Evolutionary conservation across 2,888 invertebrate genomes (phyloP), one percentile per base, ranked within the genome.

Genomic region (Macaria liturata): DNA sequence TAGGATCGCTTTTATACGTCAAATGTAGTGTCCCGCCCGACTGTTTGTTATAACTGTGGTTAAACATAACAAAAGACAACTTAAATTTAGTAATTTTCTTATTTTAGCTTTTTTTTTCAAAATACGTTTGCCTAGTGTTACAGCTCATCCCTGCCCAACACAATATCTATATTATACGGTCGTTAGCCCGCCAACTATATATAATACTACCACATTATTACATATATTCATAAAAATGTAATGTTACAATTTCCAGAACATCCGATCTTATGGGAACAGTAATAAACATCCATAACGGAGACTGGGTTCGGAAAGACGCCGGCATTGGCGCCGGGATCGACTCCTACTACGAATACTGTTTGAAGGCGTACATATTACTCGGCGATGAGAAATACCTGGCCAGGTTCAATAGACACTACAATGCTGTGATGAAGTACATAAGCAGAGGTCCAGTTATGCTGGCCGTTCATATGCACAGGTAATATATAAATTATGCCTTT

Each of bases 321-420:
- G 98, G 99, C 1, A 98, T 99, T 5, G 99, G 99, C n/a, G 99
- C 99, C 9, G 99, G 99, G 32, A 98, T 99, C 70, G 99, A 99
- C 88, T 98, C 98, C 0, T 99, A 99, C 86, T 99, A 99, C 80
- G 99, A 99, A 86, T 99, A 99, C 86, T 97, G 98, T 66, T 93
- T 99, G 37, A 99, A 99, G 86, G 98, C 98, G 0, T 99, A 99
- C 85, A 97, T 99, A 66, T 92, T 99, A 54, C 93, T 99, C 4
- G 97, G 97, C 0, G 99, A 99, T 80, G 97, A 98, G 75, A 96
- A 96, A 67, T 99, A 99, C 84, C 92, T 99, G 69, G 96, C 97
- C 46, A 93, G 99, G 65, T 99, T 99, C 84, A 98, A 98, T 74
- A 94, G 97, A 75, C 98, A 99, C 87, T 99, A 99, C 88, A 96